These are phyloP conservation scores for Meteorus sp. DNA, from an alignment of 1,140 invertebrate species.

Conservation along the genomic window DNA sequence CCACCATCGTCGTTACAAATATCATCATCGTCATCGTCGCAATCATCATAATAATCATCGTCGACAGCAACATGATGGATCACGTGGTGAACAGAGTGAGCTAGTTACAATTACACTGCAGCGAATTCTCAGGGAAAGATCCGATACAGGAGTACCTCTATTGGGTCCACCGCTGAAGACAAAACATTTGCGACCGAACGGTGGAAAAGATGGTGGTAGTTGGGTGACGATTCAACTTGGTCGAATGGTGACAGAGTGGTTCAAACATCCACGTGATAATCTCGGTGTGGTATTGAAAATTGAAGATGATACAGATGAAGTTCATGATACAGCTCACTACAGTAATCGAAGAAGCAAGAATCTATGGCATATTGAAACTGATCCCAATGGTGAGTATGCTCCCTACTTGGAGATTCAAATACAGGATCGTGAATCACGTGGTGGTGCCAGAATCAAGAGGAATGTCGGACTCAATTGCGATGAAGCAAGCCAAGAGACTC, in stretches of 20 bases:
- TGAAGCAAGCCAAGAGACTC: slow-evolving; percentile 73
- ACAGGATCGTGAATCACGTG: slow-evolving; percentile 74
- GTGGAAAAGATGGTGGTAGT: slow-evolving; percentile 63
- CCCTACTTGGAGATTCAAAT: slow-evolving; percentile 75
- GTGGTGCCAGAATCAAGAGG: slow-evolving; percentile 68
- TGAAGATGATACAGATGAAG: slow-evolving; percentile 16
- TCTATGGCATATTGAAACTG: slow-evolving; percentile 48
- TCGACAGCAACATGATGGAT: not conserved
- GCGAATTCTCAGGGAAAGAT: slow-evolving; percentile 46
- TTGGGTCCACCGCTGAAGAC: slow-evolving; percentile 49
- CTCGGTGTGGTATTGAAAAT: slow-evolving; percentile 75
- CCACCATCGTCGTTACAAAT: not conserved
- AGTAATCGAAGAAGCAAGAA: slow-evolving; percentile 40
- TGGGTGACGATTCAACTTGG: slow-evolving; percentile 77
- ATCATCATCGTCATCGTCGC: slow-evolving; percentile 11
- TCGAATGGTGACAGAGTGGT: slow-evolving; percentile 76
- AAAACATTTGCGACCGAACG: slow-evolving; percentile 48
- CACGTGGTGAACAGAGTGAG: not conserved
- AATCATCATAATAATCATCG: slow-evolving; percentile 15
- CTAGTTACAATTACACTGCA: slow-evolving; percentile 51
- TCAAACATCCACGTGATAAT: slow-evolving; percentile 70
- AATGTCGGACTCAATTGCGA: slow-evolving; percentile 78
- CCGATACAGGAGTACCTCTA: slow-evolving; percentile 38
- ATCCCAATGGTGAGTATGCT: slow-evolving; percentile 50
- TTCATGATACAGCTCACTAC: slow-evolving; percentile 21